A percentile compares a stretch with the other conserved stretches of the same genome.
phyloP scores from a whole-genome alignment of 2,888 invertebrate genomes.

The Agrilus cyanescens region DNA sequence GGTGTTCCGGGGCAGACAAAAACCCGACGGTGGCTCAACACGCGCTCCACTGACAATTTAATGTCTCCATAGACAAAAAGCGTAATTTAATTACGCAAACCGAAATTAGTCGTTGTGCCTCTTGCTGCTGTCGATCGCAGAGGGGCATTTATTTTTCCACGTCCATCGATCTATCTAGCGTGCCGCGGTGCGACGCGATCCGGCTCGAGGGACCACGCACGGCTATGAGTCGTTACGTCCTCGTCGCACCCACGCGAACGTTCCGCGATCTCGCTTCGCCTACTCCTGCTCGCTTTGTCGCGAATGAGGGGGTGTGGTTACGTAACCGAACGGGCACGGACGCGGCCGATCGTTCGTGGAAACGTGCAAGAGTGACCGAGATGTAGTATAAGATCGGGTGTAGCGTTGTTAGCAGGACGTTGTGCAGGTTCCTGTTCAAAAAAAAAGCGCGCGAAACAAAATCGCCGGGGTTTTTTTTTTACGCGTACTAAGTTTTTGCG shows the following conservation, averaged over 20 bases:
- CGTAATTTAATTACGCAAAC: slow-evolving; percentile 5
- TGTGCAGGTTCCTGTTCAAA: slow-evolving; percentile 7
- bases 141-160: slow-evolving; percentile 3
- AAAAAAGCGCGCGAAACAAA: slow-evolving; percentile 13
- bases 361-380: slow-evolving; percentile 12
- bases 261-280: neutral
- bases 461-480: slow-evolving; percentile 8
- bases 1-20: too few species aligned
- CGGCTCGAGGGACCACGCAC: too few species aligned
- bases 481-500: neutral
- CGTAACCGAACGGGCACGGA: slow-evolving; percentile 13
- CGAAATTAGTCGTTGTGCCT: slow-evolving; percentile 9
- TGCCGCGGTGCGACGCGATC: too few species aligned
- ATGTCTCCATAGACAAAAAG: neutral
- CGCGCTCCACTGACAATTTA: too few species aligned
- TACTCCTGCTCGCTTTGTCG: slow-evolving; percentile 7
- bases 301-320: slow-evolving; percentile 12
- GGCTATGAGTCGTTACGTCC: too few species aligned
- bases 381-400: slow-evolving; percentile 19
- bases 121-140: slow-evolving; percentile 4
- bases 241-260: slow-evolving; percentile 3
- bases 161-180: neutral
- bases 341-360: slow-evolving; percentile 13
- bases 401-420: slow-evolving; percentile 17
- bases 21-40: too few species aligned